Evolutionary conservation across 2,888 invertebrate species (phyloP), one percentile per base, ranked within the genome.

Genomic region (Drosophila prostipennis): DNA sequence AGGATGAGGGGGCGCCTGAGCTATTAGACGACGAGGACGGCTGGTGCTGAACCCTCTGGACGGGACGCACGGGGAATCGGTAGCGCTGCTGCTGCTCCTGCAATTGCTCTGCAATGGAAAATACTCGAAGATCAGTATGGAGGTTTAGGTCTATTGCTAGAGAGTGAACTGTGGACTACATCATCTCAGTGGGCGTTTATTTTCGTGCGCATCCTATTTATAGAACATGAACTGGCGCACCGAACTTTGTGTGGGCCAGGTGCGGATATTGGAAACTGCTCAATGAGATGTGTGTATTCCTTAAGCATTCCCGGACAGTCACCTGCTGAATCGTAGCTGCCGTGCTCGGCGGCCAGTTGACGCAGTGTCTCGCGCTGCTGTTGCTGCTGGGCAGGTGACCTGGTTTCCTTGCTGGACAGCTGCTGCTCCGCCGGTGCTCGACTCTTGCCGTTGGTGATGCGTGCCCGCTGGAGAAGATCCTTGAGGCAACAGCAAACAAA

Each of bases 11-110:
- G 32, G 49, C 29, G 23, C 11, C 23, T n/a, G 32, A n/a, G 58
- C 49, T 11, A 54, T 58, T 46, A 71, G 74, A 26, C 8, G 54
- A 78, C 32, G 74, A 40, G 75, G 65, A 65, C 2, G 65, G 87
- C 49, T 82, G 86, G 40, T 84, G 84, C 65, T 82, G 84, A 16
- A 87, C 84, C 43, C 92, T 79, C 49, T 91, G 91, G 74, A 91
- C 90, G 42, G 92, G 92, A 36, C 92, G 89, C 26, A 92, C 91
- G 3, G 92, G 91, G 77, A 91, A 92, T 72, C 91, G 91, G 73
- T 89, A 91, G 37, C 91, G 89, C 74, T 91, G 91, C 71, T 91
- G 91, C 74, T 90, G 90, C 60, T 91, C 91, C 77, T 87, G 89
- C 39, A 89, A 80, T 68, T 85, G 88, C 63, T 86, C 80, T 86